These are phyloP conservation scores for Eilema sororculum DNA, from an alignment of 2,888 invertebrate genomes.

Conservation along the genomic window DNA sequence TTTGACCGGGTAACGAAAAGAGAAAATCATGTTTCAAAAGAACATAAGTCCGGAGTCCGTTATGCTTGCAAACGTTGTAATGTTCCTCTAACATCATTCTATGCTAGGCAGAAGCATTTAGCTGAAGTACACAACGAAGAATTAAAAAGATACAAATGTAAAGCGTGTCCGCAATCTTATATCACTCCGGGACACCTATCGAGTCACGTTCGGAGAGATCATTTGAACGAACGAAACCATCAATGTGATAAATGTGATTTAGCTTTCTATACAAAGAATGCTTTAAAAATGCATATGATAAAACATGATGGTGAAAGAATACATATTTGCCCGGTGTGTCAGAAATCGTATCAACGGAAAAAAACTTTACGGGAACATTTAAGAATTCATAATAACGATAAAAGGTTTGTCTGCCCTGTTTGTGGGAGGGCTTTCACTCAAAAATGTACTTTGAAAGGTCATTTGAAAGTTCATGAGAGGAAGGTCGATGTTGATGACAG, in stretches of 20 bases:
- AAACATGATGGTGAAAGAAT: constrained; percentile 85
- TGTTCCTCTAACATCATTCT: constrained; percentile 76
- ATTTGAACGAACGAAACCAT: constrained; percentile 80
- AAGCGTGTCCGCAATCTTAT: constrained; percentile 80
- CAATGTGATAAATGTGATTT: constrained; percentile 84
- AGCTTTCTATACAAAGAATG: constrained; percentile 85
- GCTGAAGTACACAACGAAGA: constrained; percentile 82
- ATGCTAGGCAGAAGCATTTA: constrained; percentile 79
- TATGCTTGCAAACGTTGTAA: constrained; percentile 80
- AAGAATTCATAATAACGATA: constrained; percentile 81
- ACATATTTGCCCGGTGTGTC: constrained; percentile 82
- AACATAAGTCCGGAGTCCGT: constrained; percentile 77
- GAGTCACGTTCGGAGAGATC: constrained; percentile 78
- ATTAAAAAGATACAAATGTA: constrained; percentile 80
- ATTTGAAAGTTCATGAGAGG: constrained; percentile 78
- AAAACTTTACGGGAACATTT: constrained; percentile 79
- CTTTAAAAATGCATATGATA: constrained; percentile 86
- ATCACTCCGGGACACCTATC: constrained; percentile 81
- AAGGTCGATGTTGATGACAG: constrained; percentile 69
- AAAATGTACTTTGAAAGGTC: constrained; percentile 81
- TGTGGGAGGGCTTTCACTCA: constrained; percentile 83
- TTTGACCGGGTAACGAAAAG: constrained; percentile 80
- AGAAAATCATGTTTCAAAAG: constrained; percentile 81
- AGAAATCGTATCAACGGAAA: constrained; percentile 82
- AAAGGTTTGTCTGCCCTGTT: constrained; percentile 77